Base-by-base conservation (phyloP, 2,797 vertebrate species). In the Molothrus ater region DNA sequence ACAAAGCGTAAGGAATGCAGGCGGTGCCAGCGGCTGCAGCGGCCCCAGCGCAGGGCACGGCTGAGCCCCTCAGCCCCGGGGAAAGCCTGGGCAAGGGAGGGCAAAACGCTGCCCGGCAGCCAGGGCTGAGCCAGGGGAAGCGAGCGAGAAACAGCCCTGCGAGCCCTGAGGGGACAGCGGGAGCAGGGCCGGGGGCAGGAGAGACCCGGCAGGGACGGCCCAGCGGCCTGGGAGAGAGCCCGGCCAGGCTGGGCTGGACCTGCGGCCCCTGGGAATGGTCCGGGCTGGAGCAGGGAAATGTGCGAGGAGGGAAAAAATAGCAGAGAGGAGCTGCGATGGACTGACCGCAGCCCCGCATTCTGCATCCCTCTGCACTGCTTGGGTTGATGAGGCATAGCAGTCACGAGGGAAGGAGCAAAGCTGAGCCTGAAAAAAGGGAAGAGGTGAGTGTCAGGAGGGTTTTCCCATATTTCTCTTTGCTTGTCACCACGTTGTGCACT, bases 181-280 rank as follows among this genome's bases (percentile, higher is more conserved):
- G 26, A 74, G 81, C 40, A 1, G 81, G 34, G 31, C 25, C 20
- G 43, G 42, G 48, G 42, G 3, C 2, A 7, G 22, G 10, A 25
- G 36, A 17, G 31, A 19, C 7, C 34, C 69, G 50, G 69, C 50
- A 48, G 42, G 50, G 59, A 72, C 10, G 57, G 68, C 17, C 38
- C 68, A 22, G 48, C 13, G 18, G 48, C 8, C 59, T 38, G 45
- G 4, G 45, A 20, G 36, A 29, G 59, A 61, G 25, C 59, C 36
- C 59, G 36, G 22, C 12, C 3, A 19, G 13, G 5, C 31, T 7
- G 17, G 2, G 13, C 1, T 6, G 11, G 2, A 24, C 9, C n/a
- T 53, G 47, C 0, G 2, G 38, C 0, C 5, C 2, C 0, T 9
- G 3, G 48, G 19, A 29, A 29, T 2, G 29, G 3, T 1, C 6